These are phyloP conservation scores for Lordiphosa andalusiaca DNA, from an alignment of 2,888 invertebrate genomes.

Conservation along the genomic window DNA sequence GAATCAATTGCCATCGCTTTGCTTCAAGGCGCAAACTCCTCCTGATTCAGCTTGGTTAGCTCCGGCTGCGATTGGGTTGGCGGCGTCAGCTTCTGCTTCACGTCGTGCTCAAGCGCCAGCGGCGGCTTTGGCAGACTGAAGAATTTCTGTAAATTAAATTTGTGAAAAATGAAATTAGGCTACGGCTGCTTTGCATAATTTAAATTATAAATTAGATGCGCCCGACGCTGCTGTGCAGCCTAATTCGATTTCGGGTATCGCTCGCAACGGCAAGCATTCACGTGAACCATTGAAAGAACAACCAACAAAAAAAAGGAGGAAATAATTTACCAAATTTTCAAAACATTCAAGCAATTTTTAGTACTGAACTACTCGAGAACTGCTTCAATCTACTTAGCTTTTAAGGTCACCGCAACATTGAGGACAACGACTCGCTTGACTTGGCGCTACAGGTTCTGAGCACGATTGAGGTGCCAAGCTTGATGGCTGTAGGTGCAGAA, in stretches of 20 bases:
- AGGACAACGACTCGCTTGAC: too few species aligned
- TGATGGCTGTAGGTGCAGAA: too few species aligned
- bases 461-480: too few species aligned
- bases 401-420: too few species aligned
- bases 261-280: neutral
- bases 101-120: slow-evolving; percentile 43
- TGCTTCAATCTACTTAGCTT: too few species aligned
- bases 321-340: too few species aligned
- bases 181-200: slow-evolving; percentile 63
- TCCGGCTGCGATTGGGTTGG: slow-evolving; percentile 27
- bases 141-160: slow-evolving; percentile 78
- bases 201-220: slow-evolving; percentile 61
- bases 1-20: slow-evolving; percentile 28
- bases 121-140: slow-evolving; percentile 79
- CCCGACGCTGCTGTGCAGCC: slow-evolving; percentile 17
- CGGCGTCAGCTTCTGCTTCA: slow-evolving; percentile 18
- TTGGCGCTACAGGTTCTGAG: too few species aligned
- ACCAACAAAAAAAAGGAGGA: neutral
- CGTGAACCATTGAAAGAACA: neutral
- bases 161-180: slow-evolving; percentile 60
- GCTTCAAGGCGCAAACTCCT: slow-evolving; percentile 31
- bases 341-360: too few species aligned
- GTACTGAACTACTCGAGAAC: too few species aligned
- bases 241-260: slow-evolving; percentile 5
- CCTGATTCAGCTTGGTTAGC: slow-evolving; percentile 34